Evolutionary conservation across 2,113 vertebrate genomes (phyloP).

Genomic region (Ctenomys sociabilis): DNA sequence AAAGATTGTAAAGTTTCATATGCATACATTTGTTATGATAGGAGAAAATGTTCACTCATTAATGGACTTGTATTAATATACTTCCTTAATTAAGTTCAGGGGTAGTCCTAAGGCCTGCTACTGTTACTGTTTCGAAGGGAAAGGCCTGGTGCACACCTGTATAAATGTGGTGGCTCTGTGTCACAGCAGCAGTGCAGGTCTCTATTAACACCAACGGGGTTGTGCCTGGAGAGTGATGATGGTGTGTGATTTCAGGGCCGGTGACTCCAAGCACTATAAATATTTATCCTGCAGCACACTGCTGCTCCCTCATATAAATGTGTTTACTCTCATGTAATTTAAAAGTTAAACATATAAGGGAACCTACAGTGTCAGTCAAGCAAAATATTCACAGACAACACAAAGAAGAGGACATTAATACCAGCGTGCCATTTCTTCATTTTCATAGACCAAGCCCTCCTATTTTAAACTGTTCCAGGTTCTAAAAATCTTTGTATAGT

Average conservation of each 20-base stretch:
- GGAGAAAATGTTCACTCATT: constrained; percentile 2
- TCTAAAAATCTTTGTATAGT: neutral
- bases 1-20: constrained; percentile 35
- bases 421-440: neutral
- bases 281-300: constrained; percentile 33
- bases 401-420: neutral
- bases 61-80: constrained; percentile 21
- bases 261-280: constrained; percentile 25
- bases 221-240: neutral
- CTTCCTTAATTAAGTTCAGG: constrained; percentile 31
- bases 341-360: constrained; percentile 52
- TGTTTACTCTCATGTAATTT: constrained; percentile 63
- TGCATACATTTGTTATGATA: neutral
- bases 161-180: neutral
- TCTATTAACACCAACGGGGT: neutral
- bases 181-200: neutral
- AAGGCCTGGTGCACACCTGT: neutral
- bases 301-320: constrained; percentile 19
- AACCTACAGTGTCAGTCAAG: constrained; percentile 10
- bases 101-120: neutral
- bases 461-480: neutral
- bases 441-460: neutral
- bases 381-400: constrained; percentile 29
- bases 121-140: constrained; percentile 12
- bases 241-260: constrained; percentile 21